Conservation (phyloP, 2,888 invertebrate genomes). For the Hirtodrosophila duncani region DNA sequence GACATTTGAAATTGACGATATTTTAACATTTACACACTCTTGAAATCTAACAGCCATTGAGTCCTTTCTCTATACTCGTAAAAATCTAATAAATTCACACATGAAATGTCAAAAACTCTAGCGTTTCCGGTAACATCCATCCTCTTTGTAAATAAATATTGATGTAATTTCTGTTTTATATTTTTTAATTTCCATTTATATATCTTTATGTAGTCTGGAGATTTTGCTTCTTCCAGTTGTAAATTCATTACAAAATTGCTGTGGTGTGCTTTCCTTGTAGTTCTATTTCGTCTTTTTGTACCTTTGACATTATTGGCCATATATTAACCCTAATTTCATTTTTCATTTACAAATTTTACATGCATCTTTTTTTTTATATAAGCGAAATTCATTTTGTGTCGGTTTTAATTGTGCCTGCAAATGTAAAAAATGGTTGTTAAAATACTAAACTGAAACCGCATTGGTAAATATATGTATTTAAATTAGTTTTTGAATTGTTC, state of each 20-base stretch:
- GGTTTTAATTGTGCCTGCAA: conserved; percentile 26
- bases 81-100: no score
- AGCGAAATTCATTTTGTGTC: conserved; percentile 15
- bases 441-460: conserved; percentile 50
- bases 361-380: conserved; percentile 25
- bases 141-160: conserved; percentile 2
- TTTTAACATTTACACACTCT: no score
- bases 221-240: conserved; percentile 36
- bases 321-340: conserved; percentile 20
- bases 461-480: conserved; percentile 12
- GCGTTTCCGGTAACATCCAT: no score
- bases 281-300: conserved; percentile 51
- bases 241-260: conserved; percentile 56
- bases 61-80: no score
- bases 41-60: no score
- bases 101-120: no score
- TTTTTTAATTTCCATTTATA: conserved; percentile 4
- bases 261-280: conserved; percentile 30
- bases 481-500: conserved; percentile 4
- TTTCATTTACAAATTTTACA: conserved; percentile 1
- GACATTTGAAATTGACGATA: no score
- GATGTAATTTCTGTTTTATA: conserved; percentile 14
- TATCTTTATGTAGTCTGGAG: conserved; percentile 11
- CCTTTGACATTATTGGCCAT: conserved; percentile 50
- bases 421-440: no score